A percentile compares a stretch with the other conserved stretches of the same genome.
phyloP scores from a whole-genome alignment of 2,888 invertebrate genomes.

The Volucella inanis region DNA sequence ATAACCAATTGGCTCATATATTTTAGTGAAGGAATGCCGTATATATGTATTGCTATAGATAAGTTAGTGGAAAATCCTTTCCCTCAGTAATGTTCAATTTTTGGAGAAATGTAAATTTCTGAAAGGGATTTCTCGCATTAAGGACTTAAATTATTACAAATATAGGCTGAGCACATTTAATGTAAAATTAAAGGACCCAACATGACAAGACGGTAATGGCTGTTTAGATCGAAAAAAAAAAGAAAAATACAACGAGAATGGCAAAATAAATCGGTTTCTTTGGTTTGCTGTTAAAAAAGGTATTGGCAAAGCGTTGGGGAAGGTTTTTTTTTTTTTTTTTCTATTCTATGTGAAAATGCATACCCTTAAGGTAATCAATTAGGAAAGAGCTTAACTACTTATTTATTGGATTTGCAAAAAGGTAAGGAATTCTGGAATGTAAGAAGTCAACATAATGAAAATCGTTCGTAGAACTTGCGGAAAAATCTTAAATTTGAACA shows the following conservation, averaged over 20 bases:
- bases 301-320: too few species aligned
- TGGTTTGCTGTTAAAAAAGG: too few species aligned
- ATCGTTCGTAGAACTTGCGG: too few species aligned
- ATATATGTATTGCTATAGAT: not conserved
- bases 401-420: too few species aligned
- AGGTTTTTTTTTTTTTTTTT: too few species aligned
- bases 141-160: constrained; percentile 49
- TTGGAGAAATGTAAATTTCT: constrained; percentile 43
- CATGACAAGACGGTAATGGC: constrained; percentile 36
- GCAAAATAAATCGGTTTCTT: too few species aligned
- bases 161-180: constrained; percentile 31
- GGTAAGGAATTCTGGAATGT: too few species aligned
- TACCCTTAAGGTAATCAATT: too few species aligned
- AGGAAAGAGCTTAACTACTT: too few species aligned
- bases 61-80: constrained; percentile 40
- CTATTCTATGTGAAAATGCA: too few species aligned
- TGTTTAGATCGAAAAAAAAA: constrained; percentile 30
- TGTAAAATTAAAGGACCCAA: constrained; percentile 27
- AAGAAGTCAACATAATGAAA: too few species aligned
- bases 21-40: constrained; percentile 2
- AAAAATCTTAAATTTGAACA: too few species aligned
- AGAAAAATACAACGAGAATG: constrained; percentile 1
- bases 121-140: constrained; percentile 48
- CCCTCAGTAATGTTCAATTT: constrained; percentile 22
- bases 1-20: constrained; percentile 59